Conservation (phyloP, 2,888 invertebrate species). For the Epinotia brunnichana region DNA sequence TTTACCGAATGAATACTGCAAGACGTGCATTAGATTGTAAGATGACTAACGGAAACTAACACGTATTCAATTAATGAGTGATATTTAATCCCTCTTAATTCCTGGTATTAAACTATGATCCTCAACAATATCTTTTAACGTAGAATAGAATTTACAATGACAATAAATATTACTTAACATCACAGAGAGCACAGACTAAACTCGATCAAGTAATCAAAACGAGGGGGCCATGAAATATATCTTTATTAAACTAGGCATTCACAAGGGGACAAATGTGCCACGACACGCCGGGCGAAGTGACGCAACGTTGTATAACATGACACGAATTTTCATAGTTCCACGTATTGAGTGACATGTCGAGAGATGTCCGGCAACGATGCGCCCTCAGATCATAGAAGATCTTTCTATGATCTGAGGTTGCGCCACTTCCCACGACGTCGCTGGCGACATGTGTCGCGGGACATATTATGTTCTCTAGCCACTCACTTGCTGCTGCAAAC, state of each 20-base stretch:
- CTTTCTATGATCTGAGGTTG: too few relatives aligned
- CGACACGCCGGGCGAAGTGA: background rate
- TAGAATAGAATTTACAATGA: background rate
- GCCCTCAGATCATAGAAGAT: too few relatives aligned
- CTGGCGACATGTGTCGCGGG: background rate
- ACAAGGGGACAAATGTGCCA: background rate
- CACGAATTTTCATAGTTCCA: background rate
- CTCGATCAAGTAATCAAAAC: slow-evolving; percentile 20
- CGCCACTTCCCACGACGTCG: too few relatives aligned
- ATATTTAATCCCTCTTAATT: background rate
- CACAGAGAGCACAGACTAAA: slow-evolving; percentile 1
- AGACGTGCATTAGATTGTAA: too few relatives aligned
- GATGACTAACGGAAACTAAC: background rate
- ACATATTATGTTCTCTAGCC: background rate
- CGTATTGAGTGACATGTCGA: background rate
- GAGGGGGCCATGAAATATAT: slow-evolving; percentile 45
- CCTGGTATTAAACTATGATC: background rate
- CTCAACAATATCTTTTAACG: background rate
- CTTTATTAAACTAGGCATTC: slow-evolving; percentile 43
- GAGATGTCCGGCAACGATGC: too few relatives aligned
- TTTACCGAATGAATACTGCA: background rate
- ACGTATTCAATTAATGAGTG: background rate
- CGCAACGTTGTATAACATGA: background rate
- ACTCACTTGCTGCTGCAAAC: background rate
- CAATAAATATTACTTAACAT: slow-evolving; percentile 30